phyloP scores from a whole-genome alignment of 2,797 vertebrate species.

The Coracias cyanogaster region DNA sequence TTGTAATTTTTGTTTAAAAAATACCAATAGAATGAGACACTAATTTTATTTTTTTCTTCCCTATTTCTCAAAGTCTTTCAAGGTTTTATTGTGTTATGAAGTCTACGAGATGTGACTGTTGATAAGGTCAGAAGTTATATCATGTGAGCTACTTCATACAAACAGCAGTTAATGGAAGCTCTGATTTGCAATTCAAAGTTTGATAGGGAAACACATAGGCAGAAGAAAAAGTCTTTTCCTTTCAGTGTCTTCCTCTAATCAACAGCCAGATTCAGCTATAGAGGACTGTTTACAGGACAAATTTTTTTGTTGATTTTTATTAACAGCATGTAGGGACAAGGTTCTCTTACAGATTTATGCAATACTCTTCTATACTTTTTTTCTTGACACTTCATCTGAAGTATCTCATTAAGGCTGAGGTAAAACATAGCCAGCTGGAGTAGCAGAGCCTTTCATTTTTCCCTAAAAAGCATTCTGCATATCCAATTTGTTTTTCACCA shows the following conservation, averaged over 20 bases:
- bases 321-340: rapidly evolving
- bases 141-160: background rate
- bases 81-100: background rate
- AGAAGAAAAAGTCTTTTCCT: background rate
- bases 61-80: background rate
- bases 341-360: background rate
- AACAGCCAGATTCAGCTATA: background rate
- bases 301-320: background rate
- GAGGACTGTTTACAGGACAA: background rate
- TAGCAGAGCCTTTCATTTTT: background rate
- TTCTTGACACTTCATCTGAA: background rate
- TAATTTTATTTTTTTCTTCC: background rate
- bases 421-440: background rate
- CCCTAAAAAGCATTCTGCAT: background rate
- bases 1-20: background rate
- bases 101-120: background rate
- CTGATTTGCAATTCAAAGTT: background rate
- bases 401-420: background rate
- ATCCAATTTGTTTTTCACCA: background rate
- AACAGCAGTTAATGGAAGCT: background rate
- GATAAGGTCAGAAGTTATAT: background rate
- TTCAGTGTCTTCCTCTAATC: background rate
- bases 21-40: background rate
- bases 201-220: background rate
- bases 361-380: background rate